phyloP scores from a whole-genome alignment of 1,140 invertebrate species.

The Wasmannia auropunctata region DNA sequence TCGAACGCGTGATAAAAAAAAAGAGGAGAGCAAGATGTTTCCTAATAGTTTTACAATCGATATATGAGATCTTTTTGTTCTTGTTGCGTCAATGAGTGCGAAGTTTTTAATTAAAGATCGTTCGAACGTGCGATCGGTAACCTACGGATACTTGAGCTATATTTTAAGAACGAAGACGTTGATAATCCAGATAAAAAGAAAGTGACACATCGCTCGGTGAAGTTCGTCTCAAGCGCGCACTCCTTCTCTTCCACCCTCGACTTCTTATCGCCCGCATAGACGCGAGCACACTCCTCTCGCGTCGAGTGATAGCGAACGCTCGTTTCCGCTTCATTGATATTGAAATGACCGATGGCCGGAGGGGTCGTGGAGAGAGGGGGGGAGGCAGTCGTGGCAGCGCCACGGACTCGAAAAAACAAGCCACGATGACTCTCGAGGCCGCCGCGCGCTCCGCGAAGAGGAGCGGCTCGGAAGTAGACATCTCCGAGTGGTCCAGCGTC shows the following conservation, averaged over 20 bases:
- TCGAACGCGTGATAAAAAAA: neutral
- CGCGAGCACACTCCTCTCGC: conserved; percentile 7
- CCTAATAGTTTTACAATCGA: neutral
- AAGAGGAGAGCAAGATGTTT: neutral
- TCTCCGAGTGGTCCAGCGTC: conserved; percentile 54
- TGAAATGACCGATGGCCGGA: conserved; percentile 61
- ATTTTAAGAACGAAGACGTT: neutral
- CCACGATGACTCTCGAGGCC: conserved; percentile 65
- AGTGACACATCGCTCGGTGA: neutral
- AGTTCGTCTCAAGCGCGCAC: neutral
- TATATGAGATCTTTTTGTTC: neutral
- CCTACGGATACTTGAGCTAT: neutral
- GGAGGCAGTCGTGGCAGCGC: conserved; percentile 31
- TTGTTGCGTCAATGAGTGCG: neutral
- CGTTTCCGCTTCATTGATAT: conserved; percentile 67
- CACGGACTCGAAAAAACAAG: conserved; percentile 67
- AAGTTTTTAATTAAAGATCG: neutral
- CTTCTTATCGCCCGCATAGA: conserved; percentile 40
- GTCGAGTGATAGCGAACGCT: conserved; percentile 38
- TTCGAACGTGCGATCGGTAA: no score
- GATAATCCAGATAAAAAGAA: neutral
- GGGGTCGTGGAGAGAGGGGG: conserved; percentile 31
- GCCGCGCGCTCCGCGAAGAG: conserved; percentile 5
- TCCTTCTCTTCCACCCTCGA: neutral
- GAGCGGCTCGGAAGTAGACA: conserved; percentile 68